phyloP scores from a whole-genome alignment of 2,113 vertebrate species.

The Calypte anna region DNA sequence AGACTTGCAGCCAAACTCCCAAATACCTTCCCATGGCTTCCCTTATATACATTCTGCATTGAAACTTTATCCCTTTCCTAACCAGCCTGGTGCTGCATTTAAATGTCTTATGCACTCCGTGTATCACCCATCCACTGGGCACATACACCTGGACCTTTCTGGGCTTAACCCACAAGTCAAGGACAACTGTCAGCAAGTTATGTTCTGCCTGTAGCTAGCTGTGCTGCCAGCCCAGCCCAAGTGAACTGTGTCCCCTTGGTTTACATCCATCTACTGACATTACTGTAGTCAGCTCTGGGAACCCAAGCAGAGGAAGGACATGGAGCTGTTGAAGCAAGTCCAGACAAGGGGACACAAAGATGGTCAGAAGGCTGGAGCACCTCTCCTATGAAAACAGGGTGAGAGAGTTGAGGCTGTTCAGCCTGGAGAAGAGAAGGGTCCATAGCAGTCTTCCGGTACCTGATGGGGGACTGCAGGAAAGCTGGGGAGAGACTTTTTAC shows the following conservation, averaged over 20 bases:
- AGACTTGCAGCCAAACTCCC: not conserved
- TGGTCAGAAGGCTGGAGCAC: too few relatives aligned
- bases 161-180: not conserved
- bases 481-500: too few relatives aligned
- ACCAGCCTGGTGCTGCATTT: not conserved
- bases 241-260: not conserved
- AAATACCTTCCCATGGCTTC: fast-evolving
- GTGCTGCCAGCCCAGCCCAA: not conserved
- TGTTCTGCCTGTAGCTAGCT: not conserved
- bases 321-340: too few relatives aligned
- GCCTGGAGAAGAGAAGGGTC: too few relatives aligned
- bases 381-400: too few relatives aligned
- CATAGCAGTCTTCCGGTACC: too few relatives aligned
- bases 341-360: too few relatives aligned
- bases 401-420: too few relatives aligned
- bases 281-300: too few relatives aligned
- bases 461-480: too few relatives aligned
- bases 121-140: fast-evolving
- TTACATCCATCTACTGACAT: not conserved
- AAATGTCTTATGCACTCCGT: fast-evolving
- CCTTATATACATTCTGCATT: fast-evolving
- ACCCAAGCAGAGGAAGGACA: too few relatives aligned
- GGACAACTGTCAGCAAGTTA: not conserved
- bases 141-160: not conserved
- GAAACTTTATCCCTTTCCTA: not conserved